These are phyloP conservation scores for Drosophila prosaltans DNA, from an alignment of 1,140 invertebrate genomes.

Conservation along the genomic window DNA sequence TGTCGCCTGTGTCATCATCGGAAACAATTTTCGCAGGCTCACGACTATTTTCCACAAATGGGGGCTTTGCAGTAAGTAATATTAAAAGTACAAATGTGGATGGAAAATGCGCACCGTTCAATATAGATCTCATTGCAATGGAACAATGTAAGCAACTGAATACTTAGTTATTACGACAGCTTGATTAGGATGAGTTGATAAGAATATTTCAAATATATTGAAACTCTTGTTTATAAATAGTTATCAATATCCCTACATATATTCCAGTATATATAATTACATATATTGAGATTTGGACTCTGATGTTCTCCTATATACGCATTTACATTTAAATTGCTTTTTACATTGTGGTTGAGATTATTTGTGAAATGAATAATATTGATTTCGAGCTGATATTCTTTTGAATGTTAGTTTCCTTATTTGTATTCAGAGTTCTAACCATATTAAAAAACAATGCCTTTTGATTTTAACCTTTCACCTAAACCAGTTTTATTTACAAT, in stretches of 20 bases:
- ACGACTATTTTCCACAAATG: slow-evolving; percentile 23
- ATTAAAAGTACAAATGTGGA: slow-evolving; percentile 17
- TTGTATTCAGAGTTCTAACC: no score
- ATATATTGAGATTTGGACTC: slow-evolving; percentile 1
- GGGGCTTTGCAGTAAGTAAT: slow-evolving; percentile 5
- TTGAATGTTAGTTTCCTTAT: not conserved
- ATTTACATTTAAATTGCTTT: not conserved
- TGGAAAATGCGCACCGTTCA: slow-evolving; percentile 18
- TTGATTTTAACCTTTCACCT: no score
- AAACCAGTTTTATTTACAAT: no score
- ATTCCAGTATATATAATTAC: slow-evolving; percentile 5
- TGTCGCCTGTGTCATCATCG: not conserved
- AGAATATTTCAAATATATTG: slow-evolving; percentile 12
- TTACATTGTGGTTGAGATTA: not conserved
- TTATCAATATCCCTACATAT: slow-evolving; percentile 15
- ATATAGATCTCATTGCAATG: slow-evolving; percentile 36
- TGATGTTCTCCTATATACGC: not conserved
- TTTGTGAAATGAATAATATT: not conserved
- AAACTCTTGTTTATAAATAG: slow-evolving; percentile 23
- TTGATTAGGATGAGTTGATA: slow-evolving; percentile 26
- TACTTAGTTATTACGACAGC: slow-evolving; percentile 12
- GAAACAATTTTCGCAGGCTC: not conserved
- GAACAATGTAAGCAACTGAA: slow-evolving; percentile 43
- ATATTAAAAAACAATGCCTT: no score
- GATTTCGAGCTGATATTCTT: not conserved